Base-by-base conservation (phyloP, 2,888 invertebrate genomes). In the Heliconius hortense region DNA sequence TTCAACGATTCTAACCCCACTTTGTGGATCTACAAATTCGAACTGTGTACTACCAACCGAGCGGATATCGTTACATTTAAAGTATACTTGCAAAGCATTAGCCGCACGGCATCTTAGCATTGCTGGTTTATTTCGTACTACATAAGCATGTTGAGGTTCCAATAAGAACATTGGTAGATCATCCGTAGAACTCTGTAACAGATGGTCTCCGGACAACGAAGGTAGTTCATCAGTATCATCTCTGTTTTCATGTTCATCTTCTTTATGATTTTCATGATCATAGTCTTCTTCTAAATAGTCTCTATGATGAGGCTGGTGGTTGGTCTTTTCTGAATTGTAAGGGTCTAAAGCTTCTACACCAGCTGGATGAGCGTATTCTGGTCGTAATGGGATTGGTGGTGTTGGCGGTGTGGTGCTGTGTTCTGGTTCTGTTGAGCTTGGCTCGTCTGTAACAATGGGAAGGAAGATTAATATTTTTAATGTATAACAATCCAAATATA, bases 71-170 rank as follows among this genome's bases (percentile, higher is more conserved):
- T 98, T 98, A 94, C 99, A 99, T 89, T 97, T 96, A 94, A 99
- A 99, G 88, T 96, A 97, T 81, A 98, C 95, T 95, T 96, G 94
- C 59, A 98, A 95, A 39, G 98, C 98, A 90, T 98, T 97, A 28
- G 98, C 97, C 4, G 98, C 99, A 80, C 97, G 96, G 90, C 99
- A 99, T 82, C 96, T 96, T 69, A 99, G 94, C 59, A 96, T 96
- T 3, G 98, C 98, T 53, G 99, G 98, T 82, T 97, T 97, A 88
- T 96, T 98, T 87, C 98, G 97, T 67, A 99, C 97, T 81, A 99
- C 98, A 92, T 96, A 99, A 18, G 97, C 96, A 86, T 97, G 96
- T 82, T 97, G 96, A 2, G 99, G 99, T 86, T 98, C 98, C 79
- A 96, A 94, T 64, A 98, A 95, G 89, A 99, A 98, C 84, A 97